Evolutionary conservation across 92 coral and sea anemone genomes (phyloP).

Genomic region (Siderastrea siderea): DNA sequence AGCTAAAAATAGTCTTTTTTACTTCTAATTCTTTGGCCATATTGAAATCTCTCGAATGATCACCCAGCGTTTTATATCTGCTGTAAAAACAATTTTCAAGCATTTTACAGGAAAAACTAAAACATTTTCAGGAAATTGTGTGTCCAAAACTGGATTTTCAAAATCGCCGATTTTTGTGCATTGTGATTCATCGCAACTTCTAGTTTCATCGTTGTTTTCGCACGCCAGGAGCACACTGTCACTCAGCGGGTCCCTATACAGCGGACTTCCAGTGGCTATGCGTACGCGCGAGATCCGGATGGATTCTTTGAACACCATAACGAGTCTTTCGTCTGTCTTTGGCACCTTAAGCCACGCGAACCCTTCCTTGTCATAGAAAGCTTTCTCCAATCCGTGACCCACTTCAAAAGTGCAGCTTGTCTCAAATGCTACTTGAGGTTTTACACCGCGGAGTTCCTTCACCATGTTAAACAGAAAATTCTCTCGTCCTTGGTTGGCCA

Average conservation of each 20-base stretch:
- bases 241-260: slow-evolving; percentile 41
- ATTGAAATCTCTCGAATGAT: slow-evolving; percentile 68
- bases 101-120: slow-evolving; percentile 34
- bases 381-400: slow-evolving; percentile 38
- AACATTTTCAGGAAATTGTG: neutral
- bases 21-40: slow-evolving; percentile 20
- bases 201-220: neutral
- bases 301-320: slow-evolving; percentile 41
- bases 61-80: slow-evolving; percentile 37
- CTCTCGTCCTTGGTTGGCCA: slow-evolving; percentile 4
- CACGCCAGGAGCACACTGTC: slow-evolving; percentile 22
- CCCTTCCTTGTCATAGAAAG: slow-evolving; percentile 42
- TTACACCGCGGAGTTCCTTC: slow-evolving; percentile 29
- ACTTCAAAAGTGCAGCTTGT: slow-evolving; percentile 15
- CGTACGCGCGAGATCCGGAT: slow-evolving; percentile 46
- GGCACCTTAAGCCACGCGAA: slow-evolving; percentile 52
- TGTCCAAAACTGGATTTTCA: slow-evolving; percentile 40
- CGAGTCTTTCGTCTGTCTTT: slow-evolving; percentile 40
- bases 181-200: slow-evolving; percentile 28
- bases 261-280: slow-evolving; percentile 54
- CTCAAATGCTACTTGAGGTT: slow-evolving; percentile 45
- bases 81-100: slow-evolving; percentile 33
- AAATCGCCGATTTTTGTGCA: slow-evolving; percentile 43
- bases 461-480: slow-evolving; percentile 3
- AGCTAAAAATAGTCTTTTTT: too few species aligned